Evolutionary conservation across 2,888 invertebrate species (phyloP).

Genomic region (Agrilus mali): DNA sequence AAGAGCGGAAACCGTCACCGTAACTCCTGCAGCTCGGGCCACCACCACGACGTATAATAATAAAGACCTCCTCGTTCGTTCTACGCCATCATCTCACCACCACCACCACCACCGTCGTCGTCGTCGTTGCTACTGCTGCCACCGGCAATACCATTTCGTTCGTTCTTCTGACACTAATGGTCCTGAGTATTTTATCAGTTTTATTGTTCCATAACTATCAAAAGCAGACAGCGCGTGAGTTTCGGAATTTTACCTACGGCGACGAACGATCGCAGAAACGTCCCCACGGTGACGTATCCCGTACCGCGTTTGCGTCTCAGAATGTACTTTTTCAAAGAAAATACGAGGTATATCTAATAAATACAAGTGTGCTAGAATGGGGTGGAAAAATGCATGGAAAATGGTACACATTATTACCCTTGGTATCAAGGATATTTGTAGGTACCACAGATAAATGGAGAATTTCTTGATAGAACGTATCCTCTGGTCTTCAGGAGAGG

Average conservation of each 20-base stretch:
- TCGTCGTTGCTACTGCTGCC: slow-evolving; percentile 5
- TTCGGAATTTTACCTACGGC: slow-evolving; percentile 13
- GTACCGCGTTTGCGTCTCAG: slow-evolving; percentile 5
- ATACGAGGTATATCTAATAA: too few species aligned
- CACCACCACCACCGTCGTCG: neutral
- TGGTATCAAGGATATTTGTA: too few species aligned
- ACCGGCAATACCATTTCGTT: slow-evolving; percentile 25
- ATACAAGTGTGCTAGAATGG: too few species aligned
- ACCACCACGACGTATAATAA: slow-evolving; percentile 21
- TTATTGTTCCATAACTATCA: slow-evolving; percentile 32
- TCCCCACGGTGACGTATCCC: slow-evolving; percentile 8
- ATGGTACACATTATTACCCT: too few species aligned
- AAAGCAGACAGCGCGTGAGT: slow-evolving; percentile 11
- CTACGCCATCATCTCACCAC: slow-evolving; percentile 4
- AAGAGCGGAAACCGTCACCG: slow-evolving; percentile 20
- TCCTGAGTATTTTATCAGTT: slow-evolving; percentile 33
- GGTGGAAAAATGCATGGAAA: too few species aligned
- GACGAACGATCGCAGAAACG: neutral
- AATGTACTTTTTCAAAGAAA: too few species aligned
- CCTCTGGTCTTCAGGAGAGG: too few species aligned
- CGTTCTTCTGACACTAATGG: slow-evolving; percentile 31
- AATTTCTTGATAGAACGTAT: too few species aligned
- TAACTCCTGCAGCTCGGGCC: slow-evolving; percentile 16
- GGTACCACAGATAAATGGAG: too few species aligned
- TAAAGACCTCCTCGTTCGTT: slow-evolving; percentile 25